These are phyloP conservation scores for Apeltes quadracus DNA, from an alignment of 2,113 vertebrate genomes.

Conservation along the genomic window DNA sequence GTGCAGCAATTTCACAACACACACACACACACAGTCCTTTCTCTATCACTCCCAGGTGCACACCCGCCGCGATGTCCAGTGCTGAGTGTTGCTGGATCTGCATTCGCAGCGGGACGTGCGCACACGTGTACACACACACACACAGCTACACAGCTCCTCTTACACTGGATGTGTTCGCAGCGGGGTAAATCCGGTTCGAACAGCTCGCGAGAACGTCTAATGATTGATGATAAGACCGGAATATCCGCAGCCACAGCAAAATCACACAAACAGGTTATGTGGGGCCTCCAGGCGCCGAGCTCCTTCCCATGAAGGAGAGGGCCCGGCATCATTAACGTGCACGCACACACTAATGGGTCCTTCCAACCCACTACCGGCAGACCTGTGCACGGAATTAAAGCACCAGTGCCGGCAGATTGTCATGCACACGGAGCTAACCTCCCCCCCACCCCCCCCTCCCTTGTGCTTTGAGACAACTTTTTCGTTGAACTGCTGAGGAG, in stretches of 20 bases:
- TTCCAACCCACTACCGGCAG: constrained; percentile 11
- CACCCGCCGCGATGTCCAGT: constrained; percentile 68
- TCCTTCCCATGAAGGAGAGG: constrained; percentile 49
- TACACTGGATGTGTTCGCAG: constrained; percentile 73
- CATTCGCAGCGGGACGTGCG: constrained; percentile 59
- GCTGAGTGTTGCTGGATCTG: constrained; percentile 70
- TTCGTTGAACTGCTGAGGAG: constrained; percentile 74
- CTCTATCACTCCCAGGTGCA: constrained; percentile 58
- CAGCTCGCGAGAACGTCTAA: constrained; percentile 68
- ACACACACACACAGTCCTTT: constrained; percentile 24
- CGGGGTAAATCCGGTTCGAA: constrained; percentile 75
- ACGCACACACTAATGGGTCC: neutral
- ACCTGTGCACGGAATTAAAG: constrained; percentile 32
- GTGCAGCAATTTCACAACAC: constrained; percentile 45
- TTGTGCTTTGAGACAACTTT: constrained; percentile 66
- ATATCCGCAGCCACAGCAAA: constrained; percentile 77
- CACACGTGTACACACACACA: constrained; percentile 39
- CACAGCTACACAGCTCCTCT: constrained; percentile 62
- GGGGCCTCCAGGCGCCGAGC: constrained; percentile 68
- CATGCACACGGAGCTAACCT: constrained; percentile 7
- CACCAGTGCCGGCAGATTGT: constrained; percentile 29
- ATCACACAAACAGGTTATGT: constrained; percentile 74
- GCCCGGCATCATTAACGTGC: constrained; percentile 54
- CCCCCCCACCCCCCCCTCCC: neutral
- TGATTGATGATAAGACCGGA: constrained; percentile 78